Evolutionary conservation across 2,888 invertebrate genomes (phyloP).

Genomic region (Orgyia antiqua): DNA sequence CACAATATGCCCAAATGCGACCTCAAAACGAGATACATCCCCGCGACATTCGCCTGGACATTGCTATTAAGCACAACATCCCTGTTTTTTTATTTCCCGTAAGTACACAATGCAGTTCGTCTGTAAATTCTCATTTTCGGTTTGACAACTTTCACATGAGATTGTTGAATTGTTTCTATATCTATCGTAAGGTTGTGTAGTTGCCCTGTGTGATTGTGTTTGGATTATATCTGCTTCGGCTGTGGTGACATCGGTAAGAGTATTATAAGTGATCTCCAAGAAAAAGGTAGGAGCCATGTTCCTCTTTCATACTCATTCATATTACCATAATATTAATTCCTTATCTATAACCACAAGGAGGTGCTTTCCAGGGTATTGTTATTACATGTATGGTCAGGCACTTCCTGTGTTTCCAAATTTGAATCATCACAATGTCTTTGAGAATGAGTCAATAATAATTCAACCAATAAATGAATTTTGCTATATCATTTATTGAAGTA

Average conservation of each 20-base stretch:
- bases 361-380: conserved; percentile 12
- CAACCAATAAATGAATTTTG: too few species aligned
- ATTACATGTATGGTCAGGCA: conserved; percentile 20
- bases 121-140: conserved; percentile 57
- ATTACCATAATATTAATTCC: conserved; percentile 17
- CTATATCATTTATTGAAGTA: too few species aligned
- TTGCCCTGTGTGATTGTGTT: conserved; percentile 38
- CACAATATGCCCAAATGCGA: conserved; percentile 96
- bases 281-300: conserved; percentile 24
- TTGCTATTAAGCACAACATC: conserved; percentile 95
- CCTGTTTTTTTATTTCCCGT: conserved; percentile 98
- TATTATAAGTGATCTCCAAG: conserved; percentile 14
- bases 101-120: conserved; percentile 80
- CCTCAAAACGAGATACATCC: conserved; percentile 97
- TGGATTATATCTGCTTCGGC: conserved; percentile 18
- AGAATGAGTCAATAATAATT: conserved; percentile 15
- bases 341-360: conserved; percentile 15
- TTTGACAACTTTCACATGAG: conserved; percentile 73
- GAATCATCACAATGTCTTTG: conserved; percentile 34
- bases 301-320: conserved; percentile 26
- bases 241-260: conserved; percentile 22
- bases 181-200: conserved; percentile 51
- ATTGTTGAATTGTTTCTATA: conserved; percentile 63
- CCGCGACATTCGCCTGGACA: conserved; percentile 99
- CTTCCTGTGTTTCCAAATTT: conserved; percentile 26